A percentile compares a stretch with the other conserved stretches of the same genome.
Conservation (phyloP, 1,140 invertebrate genomes). For the Trichogramma pretiosum region DNA sequence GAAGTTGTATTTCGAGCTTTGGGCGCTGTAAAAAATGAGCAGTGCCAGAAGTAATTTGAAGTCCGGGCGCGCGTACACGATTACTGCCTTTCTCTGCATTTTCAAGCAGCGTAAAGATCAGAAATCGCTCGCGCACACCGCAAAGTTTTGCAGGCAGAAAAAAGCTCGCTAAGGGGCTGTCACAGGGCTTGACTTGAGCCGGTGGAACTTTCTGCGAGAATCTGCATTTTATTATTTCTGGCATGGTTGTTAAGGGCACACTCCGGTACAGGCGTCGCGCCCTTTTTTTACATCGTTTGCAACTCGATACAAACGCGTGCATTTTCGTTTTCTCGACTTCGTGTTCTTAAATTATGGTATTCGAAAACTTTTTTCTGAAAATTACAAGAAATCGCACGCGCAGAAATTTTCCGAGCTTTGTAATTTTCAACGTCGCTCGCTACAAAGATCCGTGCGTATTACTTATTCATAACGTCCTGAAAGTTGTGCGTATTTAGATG, state of each 20-base stretch:
- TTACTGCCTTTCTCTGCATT: conserved; percentile 16
- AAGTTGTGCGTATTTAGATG: too few species aligned
- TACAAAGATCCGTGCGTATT: too few species aligned
- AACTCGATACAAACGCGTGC: too few species aligned
- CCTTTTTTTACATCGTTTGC: conserved; percentile 4
- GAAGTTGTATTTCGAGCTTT: neutral
- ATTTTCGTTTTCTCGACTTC: too few species aligned
- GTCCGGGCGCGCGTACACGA: conserved; percentile 11
- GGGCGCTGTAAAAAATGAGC: neutral
- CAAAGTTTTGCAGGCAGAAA: conserved; percentile 12
- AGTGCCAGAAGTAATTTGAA: conserved; percentile 12
- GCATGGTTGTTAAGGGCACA: conserved; percentile 30
- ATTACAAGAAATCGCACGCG: too few species aligned
- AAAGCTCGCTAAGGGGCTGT: conserved; percentile 6
- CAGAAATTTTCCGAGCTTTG: too few species aligned
- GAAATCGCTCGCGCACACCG: conserved; percentile 16
- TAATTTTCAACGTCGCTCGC: too few species aligned
- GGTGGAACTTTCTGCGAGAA: conserved; percentile 19
- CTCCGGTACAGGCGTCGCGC: conserved; percentile 6
- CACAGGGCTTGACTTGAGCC: conserved; percentile 2
- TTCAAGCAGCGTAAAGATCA: conserved; percentile 15
- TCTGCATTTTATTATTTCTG: conserved; percentile 42
- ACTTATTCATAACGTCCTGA: too few species aligned
- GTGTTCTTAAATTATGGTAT: too few species aligned
- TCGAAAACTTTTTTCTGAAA: too few species aligned